These are phyloP conservation scores for Rhodophaea formosa DNA, from an alignment of 2,888 invertebrate species.

Conservation along the genomic window DNA sequence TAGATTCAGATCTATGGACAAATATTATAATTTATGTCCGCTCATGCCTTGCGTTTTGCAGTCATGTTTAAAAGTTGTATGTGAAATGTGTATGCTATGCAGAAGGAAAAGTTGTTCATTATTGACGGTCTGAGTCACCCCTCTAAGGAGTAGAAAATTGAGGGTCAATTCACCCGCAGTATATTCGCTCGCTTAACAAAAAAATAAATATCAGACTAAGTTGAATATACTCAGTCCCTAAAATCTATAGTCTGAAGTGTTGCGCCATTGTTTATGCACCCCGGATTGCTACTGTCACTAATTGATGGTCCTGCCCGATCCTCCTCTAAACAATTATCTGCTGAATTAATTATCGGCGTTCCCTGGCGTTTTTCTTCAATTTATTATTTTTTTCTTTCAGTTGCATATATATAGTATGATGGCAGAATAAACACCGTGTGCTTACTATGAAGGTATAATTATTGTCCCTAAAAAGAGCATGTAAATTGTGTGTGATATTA, in stretches of 20 bases:
- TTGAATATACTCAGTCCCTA: too few relatives aligned
- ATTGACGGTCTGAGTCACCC: too few relatives aligned
- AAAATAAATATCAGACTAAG: too few relatives aligned
- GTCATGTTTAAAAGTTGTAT: too few relatives aligned
- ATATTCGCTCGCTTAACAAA: too few relatives aligned
- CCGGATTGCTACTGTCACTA: constrained; percentile 34
- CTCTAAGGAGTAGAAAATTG: too few relatives aligned
- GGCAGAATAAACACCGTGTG: background rate
- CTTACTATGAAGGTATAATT: background rate
- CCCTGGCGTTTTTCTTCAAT: constrained; percentile 22
- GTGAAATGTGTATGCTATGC: too few relatives aligned
- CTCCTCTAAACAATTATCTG: constrained; percentile 32
- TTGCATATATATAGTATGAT: background rate
- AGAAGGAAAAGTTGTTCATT: too few relatives aligned
- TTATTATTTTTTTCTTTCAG: constrained; percentile 21
- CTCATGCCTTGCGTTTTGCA: too few relatives aligned
- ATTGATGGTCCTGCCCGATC: constrained; percentile 31
- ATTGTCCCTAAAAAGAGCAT: background rate
- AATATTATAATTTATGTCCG: too few relatives aligned
- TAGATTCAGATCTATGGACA: too few relatives aligned
- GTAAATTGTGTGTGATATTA: background rate
- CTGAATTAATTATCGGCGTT: constrained; percentile 33
- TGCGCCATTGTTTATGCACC: constrained; percentile 39
- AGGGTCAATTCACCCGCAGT: too few relatives aligned
- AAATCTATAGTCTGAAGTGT: background rate